Evolutionary conservation across 1,140 invertebrate genomes (phyloP).

Genomic region (Drosophila varians): DNA sequence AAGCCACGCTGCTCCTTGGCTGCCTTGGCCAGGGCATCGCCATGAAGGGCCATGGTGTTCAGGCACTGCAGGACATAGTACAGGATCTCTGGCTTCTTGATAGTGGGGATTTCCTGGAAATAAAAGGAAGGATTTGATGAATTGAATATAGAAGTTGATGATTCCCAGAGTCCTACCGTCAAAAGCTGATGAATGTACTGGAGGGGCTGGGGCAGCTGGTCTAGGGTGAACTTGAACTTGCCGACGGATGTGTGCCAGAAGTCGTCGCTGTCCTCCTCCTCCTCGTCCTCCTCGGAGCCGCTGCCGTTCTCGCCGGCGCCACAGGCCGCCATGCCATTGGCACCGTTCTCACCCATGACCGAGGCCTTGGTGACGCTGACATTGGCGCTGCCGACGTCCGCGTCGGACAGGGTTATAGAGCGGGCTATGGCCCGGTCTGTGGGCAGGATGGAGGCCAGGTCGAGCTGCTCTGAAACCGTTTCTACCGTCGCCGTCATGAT

Average conservation of each 20-base stretch:
- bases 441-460: slow-evolving; percentile 92
- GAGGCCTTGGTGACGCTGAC: slow-evolving; percentile 79
- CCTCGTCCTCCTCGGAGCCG: slow-evolving; percentile 86
- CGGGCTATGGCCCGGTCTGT: slow-evolving; percentile 93
- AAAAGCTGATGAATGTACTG: slow-evolving; percentile 96
- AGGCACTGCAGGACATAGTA: slow-evolving; percentile 97
- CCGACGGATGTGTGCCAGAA: slow-evolving; percentile 97
- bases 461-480: slow-evolving; percentile 94
- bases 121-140: not conserved
- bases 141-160: not conserved
- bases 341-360: slow-evolving; percentile 85
- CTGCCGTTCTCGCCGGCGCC: slow-evolving; percentile 85
- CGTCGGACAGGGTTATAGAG: slow-evolving; percentile 94
- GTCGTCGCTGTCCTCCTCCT: slow-evolving; percentile 89
- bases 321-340: slow-evolving; percentile 63
- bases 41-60: slow-evolving; percentile 95
- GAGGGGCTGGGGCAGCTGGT: slow-evolving; percentile 95
- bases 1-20: slow-evolving; percentile 96
- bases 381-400: slow-evolving; percentile 88
- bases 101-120: slow-evolving; percentile 89
- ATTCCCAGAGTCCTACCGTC: slow-evolving; percentile 87
- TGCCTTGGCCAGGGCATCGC: slow-evolving; percentile 95
- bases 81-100: slow-evolving; percentile 95
- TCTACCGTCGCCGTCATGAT: slow-evolving; percentile 97
- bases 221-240: slow-evolving; percentile 95